Conservation (phyloP, 37 sponge, comb jelly and placozoan genomes). For the Halichondria panicea region DNA sequence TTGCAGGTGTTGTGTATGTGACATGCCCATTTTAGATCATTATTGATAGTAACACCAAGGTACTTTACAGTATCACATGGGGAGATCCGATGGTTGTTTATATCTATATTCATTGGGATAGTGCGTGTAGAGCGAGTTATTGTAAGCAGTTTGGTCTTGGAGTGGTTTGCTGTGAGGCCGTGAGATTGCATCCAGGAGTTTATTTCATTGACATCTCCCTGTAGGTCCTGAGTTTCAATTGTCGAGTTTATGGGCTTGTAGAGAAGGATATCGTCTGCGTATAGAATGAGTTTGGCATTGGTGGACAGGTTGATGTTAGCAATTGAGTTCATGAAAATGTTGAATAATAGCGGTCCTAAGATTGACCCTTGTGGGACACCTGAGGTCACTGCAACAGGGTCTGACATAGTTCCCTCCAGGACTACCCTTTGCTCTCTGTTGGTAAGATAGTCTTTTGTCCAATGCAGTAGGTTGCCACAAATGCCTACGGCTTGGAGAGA, state of each 20-base stretch:
- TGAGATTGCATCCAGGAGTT: neutral
- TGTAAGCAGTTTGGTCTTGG: constrained; percentile 4
- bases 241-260: constrained; percentile 8
- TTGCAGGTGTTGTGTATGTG: constrained; percentile 7
- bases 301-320: neutral
- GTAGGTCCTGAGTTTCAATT: neutral
- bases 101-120: neutral
- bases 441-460: constrained; percentile 8
- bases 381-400: neutral
- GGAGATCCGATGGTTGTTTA: neutral
- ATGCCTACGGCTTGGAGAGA: neutral
- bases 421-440: constrained; percentile 23
- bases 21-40: constrained; percentile 16
- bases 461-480: constrained; percentile 12
- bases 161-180: constrained; percentile 11
- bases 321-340: constrained; percentile 15
- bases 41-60: constrained; percentile 24
- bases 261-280: constrained; percentile 34
- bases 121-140: neutral
- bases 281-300: constrained; percentile 5
- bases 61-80: neutral
- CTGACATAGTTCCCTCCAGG: constrained; percentile 10
- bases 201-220: constrained; percentile 6
- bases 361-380: constrained; percentile 21
- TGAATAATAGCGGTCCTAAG: constrained; percentile 16